A percentile compares a stretch with the other conserved stretches of the same genome.
Conservation (phyloP, 2,113 vertebrate genomes). For the Atractosteus spatula region DNA sequence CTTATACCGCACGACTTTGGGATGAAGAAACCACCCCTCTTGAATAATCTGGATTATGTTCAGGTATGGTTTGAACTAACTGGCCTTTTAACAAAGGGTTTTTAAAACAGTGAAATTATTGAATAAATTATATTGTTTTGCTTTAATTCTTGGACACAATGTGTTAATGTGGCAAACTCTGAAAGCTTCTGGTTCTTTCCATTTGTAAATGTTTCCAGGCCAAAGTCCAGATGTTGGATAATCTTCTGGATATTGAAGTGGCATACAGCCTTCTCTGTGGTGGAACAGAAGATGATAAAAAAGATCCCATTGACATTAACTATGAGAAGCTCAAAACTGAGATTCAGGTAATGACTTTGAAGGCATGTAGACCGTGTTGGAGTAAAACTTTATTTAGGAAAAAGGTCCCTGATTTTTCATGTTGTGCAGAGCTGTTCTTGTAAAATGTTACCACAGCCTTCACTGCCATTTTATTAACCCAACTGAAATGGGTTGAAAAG, state of each 20-base stretch:
- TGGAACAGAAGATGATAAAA: conserved; percentile 85
- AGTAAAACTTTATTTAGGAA: too few species aligned
- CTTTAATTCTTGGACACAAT: too few species aligned
- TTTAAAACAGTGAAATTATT: too few species aligned
- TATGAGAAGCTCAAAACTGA: conserved; percentile 95
- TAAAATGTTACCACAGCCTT: too few species aligned
- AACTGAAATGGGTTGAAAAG: too few species aligned
- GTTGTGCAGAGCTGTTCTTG: too few species aligned
- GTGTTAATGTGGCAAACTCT: too few species aligned
- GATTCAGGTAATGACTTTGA: conserved; percentile 74
- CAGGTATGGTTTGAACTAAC: conserved; percentile 65
- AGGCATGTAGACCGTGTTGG: too few species aligned
- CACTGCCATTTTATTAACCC: too few species aligned
- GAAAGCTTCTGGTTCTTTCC: too few species aligned
- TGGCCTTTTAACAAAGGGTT: background rate
- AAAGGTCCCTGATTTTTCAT: too few species aligned
- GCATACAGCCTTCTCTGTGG: conserved; percentile 94
- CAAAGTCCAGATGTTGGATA: conserved; percentile 97
- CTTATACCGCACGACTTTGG: conserved; percentile 97
- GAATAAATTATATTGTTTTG: too few species aligned
- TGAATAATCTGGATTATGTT: conserved; percentile 86
- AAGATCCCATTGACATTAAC: conserved; percentile 93
- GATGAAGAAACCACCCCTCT: conserved; percentile 95
- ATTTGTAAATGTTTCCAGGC: conserved; percentile 59
- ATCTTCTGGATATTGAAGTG: conserved; percentile 95